Base-by-base conservation (phyloP, 2,113 vertebrate species). In the Ahaetulla prasina region DNA sequence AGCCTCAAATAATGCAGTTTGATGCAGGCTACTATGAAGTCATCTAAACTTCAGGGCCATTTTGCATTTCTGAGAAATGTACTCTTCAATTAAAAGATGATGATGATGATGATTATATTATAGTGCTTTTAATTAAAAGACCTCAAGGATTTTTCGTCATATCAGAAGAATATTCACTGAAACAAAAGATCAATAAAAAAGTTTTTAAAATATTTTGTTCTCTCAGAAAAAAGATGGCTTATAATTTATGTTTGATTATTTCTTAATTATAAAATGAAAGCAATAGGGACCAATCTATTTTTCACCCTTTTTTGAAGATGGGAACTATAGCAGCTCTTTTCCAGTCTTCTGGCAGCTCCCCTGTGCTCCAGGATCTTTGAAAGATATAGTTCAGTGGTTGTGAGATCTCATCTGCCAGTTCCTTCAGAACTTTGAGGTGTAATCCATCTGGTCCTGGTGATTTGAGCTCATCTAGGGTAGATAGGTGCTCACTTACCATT, bases 1-100 rank as follows among this genome's bases (percentile, higher is more conserved):
- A 84, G 0, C 4, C 54, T 93, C 60, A 94, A 86, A 23, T 25
- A 88, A 20, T 80, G 49, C 7, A 30, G 2, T 35, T 4, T 47
- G 52, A 95, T 63, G 27, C 57, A 93, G 1, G 63, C 86, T 89
- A 45, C 4, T 87, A 2, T 2, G 91, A 87, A 93, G 6, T 89
- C 43, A 94, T 94, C 52, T 92, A 55, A 88, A 27, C 27, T 90
- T 94, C 88, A 86, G 1, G 84, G 22, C 80, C 68, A 5, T 94
- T 95, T 89, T 57, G 3, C 45, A 74, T 91, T 94, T 90, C 52
- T 47, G 0, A 5, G 93, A 39, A 49, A 39, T 92, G n/a, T 89
- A 89, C 10, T 14, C 1, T 87, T 52, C 68, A 92, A 89, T 0
- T 47, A 85, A 30, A 92, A 87, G 27, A 90, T 93, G 22, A 35